Evolutionary conservation across 2,888 invertebrate genomes (phyloP), one percentile per base, ranked within the genome.

Genomic region (Monoplex corrugatus): DNA sequence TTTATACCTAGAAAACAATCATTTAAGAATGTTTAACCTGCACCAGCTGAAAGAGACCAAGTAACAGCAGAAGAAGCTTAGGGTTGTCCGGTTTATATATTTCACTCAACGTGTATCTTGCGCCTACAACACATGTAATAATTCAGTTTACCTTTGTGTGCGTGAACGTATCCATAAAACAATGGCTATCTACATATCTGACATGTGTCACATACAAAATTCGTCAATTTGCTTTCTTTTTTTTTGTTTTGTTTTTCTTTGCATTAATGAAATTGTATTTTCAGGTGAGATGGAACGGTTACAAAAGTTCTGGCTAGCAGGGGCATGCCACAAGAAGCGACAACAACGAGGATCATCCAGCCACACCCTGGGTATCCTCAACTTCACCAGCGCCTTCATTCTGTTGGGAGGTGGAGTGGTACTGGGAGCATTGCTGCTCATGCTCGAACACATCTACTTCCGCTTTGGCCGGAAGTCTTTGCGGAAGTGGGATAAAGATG

Each of bases 311-410:
- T 99, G 99, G 99, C 98, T 99, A 97, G 98, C 99, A 0, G 99
- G 99, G 63, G 98, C 98, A 2, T 99, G 99, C 96, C 93, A 94
- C 89, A 98, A 98, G 94, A 98, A 98, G 2, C 98, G 98, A 92
- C 98, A 98, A 96, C 83, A 98, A 96, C 93, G 94, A 84, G 94
- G 94, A 6, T 98, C 98, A 98, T 98, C 96, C 16, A 96, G 96
- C 91, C 95, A 96, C 84, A 96, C 96, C 23, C 94, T 97, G 72
- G 97, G 96, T 78, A 96, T 97, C 84, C 96, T 96, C 96, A 99
- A 99, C 97, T 99, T 99, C 96, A 97, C 99, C 95, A 98, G 98
- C 91, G 99, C 99, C 86, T 99, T 99, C 96, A 97, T 99, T 90
- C 97, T 99, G 91, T 97, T 99, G 89, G 98, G 98, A 97, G 98